These are phyloP conservation scores for Phrynosoma blainvillii DNA, from an alignment of 2,113 vertebrate species.

Conservation along the genomic window DNA sequence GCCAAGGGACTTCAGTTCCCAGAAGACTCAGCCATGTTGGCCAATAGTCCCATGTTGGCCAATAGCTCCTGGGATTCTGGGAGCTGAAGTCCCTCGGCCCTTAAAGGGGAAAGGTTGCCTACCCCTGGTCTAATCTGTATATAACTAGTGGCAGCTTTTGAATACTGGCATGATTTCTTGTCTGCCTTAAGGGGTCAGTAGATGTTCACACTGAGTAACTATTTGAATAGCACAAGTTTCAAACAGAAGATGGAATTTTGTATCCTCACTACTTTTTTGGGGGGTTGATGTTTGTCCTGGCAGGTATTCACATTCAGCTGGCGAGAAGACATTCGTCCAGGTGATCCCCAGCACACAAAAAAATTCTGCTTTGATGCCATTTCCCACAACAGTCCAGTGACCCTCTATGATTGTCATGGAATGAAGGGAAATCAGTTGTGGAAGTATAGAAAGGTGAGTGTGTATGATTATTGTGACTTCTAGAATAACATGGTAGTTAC, in stretches of 20 bases:
- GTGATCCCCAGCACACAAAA: conserved; percentile 93
- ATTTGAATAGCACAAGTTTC: background rate
- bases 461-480: rapidly evolving
- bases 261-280: background rate
- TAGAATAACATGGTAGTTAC: conserved; percentile 1
- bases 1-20: no score
- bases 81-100: no score
- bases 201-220: background rate
- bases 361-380: conserved; percentile 96
- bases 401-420: conserved; percentile 95
- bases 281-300: conserved; percentile 25
- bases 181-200: background rate
- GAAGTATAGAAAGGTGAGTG: conserved; percentile 89
- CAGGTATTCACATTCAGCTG: conserved; percentile 97
- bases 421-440: conserved; percentile 99
- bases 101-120: no score
- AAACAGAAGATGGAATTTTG: rapidly evolving
- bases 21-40: no score
- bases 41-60: no score
- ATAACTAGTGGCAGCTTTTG: background rate
- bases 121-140: no score
- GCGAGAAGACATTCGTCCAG: conserved; percentile 94
- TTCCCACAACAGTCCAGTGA: conserved; percentile 91
- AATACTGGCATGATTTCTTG: background rate
- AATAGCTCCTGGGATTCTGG: no score